These are phyloP conservation scores for Amiota mariae DNA, from an alignment of 2,888 invertebrate species.

Conservation along the genomic window DNA sequence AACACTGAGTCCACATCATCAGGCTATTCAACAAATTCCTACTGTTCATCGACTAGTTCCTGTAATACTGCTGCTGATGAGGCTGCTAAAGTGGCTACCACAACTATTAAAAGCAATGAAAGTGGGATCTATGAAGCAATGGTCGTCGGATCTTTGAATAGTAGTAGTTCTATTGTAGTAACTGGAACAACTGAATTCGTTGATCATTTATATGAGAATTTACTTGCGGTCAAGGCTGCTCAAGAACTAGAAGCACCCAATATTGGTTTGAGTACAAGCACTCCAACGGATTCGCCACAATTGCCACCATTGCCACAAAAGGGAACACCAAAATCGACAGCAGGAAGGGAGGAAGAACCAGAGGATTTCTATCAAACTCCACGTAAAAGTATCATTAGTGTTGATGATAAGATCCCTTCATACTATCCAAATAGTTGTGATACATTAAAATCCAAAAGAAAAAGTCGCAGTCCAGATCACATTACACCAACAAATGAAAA, in stretches of 20 bases:
- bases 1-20: slow-evolving; percentile 62
- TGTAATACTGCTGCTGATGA: slow-evolving; percentile 54
- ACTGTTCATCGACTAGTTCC: slow-evolving; percentile 60
- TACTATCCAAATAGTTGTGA: slow-evolving; percentile 73
- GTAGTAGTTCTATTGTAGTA: background rate
- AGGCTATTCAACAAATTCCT: slow-evolving; percentile 66
- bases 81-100: slow-evolving; percentile 1
- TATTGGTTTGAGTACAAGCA: slow-evolving; percentile 62
- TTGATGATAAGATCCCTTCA: slow-evolving; percentile 73
- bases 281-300: slow-evolving; percentile 68
- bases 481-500: slow-evolving; percentile 8
- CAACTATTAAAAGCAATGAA: slow-evolving; percentile 44
- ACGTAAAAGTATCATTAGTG: slow-evolving; percentile 68
- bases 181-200: slow-evolving; percentile 47
- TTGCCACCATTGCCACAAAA: slow-evolving; percentile 52
- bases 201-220: slow-evolving; percentile 69
- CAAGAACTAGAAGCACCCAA: slow-evolving; percentile 60
- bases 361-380: slow-evolving; percentile 70
- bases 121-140: slow-evolving; percentile 69
- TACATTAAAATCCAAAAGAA: slow-evolving; percentile 63
- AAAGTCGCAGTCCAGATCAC: slow-evolving; percentile 51
- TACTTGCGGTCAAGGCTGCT: slow-evolving; percentile 65
- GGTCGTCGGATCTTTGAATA: slow-evolving; percentile 48
- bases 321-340: slow-evolving; percentile 38
- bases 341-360: slow-evolving; percentile 41